Percentiles rank a stretch among this genome's conserved stretches.
Conservation (phyloP, 2,113 vertebrate species). For the Uria aalge region DNA sequence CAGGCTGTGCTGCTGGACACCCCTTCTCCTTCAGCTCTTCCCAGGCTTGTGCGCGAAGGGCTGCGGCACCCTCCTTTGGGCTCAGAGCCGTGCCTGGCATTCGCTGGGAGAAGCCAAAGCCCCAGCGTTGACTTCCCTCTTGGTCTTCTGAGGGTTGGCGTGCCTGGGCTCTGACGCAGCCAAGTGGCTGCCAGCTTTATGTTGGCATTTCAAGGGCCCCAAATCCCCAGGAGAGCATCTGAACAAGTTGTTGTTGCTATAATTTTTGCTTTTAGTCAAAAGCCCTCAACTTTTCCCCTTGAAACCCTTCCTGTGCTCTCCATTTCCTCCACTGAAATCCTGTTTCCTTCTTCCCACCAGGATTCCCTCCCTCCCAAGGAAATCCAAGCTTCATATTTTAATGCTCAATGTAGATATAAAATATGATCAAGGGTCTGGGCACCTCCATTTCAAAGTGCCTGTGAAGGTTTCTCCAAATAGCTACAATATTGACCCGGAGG, state of each 20-base stretch:
- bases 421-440: not conserved
- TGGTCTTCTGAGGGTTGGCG: not conserved
- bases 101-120: not conserved
- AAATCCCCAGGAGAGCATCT: not conserved
- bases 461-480: not conserved
- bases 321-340: not conserved
- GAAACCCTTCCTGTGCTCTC: not conserved
- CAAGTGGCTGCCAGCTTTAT: not conserved
- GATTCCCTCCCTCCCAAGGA: not conserved
- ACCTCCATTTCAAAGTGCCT: not conserved
- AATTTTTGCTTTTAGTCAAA: not conserved
- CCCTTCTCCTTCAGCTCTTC: not conserved
- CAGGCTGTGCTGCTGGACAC: not conserved
- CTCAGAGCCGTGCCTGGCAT: not conserved
- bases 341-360: not conserved
- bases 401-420: not conserved
- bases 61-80: not conserved
- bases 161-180: not conserved
- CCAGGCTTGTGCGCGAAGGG: not conserved
- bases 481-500: not conserved
- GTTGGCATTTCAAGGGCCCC: not conserved
- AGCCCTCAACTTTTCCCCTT: not conserved
- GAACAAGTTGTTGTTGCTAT: not conserved
- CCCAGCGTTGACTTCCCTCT: rapidly evolving
- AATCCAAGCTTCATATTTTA: not conserved